phyloP scores from a whole-genome alignment of 1,140 invertebrate species.

The Nephila pilipes region DNA sequence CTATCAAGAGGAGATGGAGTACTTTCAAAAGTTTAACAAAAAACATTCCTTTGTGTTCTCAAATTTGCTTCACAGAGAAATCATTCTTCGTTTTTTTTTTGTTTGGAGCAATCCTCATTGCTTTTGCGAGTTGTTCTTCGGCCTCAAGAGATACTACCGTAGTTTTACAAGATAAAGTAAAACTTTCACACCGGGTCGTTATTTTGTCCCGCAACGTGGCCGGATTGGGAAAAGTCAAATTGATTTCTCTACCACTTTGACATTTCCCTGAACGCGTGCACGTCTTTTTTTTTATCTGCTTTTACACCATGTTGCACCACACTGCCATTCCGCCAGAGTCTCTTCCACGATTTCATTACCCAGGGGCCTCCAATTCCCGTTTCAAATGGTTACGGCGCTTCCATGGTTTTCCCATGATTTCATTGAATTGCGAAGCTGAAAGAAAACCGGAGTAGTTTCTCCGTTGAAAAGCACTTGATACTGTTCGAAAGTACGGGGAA shows the following conservation, averaged over 20 bases:
- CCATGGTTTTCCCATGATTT: conserved; percentile 29
- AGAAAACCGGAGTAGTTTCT: neutral
- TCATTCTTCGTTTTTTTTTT: neutral
- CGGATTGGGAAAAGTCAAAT: neutral
- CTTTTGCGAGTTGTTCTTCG: neutral
- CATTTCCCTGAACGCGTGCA: neutral
- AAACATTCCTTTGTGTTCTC: no score
- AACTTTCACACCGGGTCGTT: neutral
- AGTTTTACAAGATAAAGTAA: neutral
- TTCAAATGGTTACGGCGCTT: neutral
- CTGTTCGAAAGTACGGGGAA: no score
- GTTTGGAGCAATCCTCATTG: conserved; percentile 3
- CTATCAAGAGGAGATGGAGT: no score
- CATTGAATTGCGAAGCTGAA: conserved; percentile 18
- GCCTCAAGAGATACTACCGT: neutral
- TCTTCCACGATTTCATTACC: conserved; percentile 30
- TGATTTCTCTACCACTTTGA: neutral
- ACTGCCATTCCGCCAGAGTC: neutral
- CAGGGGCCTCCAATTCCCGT: conserved; percentile 20
- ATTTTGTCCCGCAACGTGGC: conserved; percentile 41
- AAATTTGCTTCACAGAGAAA: no score
- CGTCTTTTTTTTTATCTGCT: conserved; percentile 28
- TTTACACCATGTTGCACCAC: conserved; percentile 25
- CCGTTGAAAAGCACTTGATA: conserved; percentile 15
- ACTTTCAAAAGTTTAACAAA: no score